Evolutionary conservation across 2,888 invertebrate species (phyloP).

Genomic region (Microplitis deprimator): DNA sequence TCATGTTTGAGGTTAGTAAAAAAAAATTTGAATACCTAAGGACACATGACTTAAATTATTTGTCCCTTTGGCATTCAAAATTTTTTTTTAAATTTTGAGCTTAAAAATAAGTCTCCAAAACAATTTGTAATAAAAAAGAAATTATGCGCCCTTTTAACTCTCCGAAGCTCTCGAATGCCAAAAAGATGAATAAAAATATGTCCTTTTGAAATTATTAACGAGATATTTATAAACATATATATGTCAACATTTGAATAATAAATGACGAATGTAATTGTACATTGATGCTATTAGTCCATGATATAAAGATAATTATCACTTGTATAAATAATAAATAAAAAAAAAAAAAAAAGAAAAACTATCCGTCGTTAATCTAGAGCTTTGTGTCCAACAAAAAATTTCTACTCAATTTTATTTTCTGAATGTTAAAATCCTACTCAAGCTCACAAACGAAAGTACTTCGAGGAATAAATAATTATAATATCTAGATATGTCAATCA

Average conservation of each 20-base stretch:
- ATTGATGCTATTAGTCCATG: conserved; percentile 11
- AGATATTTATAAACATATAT: not conserved
- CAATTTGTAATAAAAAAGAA: too few species aligned
- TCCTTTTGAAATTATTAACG: too few species aligned
- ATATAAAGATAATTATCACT: not conserved
- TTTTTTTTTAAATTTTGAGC: too few species aligned
- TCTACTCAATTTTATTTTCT: not conserved
- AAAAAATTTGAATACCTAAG: too few species aligned
- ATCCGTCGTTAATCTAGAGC: conserved; percentile 10
- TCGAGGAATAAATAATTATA: not conserved
- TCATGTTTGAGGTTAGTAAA: too few species aligned
- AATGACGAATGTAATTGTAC: conserved; percentile 8
- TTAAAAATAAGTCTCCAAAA: too few species aligned
- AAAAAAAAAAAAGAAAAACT: not conserved
- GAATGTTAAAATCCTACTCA: conserved; percentile 24
- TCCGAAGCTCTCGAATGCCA: too few species aligned
- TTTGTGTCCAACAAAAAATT: not conserved
- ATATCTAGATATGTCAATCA: conserved; percentile 36
- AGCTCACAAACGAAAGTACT: conserved; percentile 37
- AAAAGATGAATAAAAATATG: too few species aligned
- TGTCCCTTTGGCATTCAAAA: too few species aligned
- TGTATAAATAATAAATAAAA: conserved; percentile 2
- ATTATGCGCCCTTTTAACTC: too few species aligned
- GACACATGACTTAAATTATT: too few species aligned
- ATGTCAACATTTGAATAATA: not conserved